Evolutionary conservation across 2,888 invertebrate species (phyloP), one percentile per base, ranked within the genome.

Genomic region (Fragum whitleyi): DNA sequence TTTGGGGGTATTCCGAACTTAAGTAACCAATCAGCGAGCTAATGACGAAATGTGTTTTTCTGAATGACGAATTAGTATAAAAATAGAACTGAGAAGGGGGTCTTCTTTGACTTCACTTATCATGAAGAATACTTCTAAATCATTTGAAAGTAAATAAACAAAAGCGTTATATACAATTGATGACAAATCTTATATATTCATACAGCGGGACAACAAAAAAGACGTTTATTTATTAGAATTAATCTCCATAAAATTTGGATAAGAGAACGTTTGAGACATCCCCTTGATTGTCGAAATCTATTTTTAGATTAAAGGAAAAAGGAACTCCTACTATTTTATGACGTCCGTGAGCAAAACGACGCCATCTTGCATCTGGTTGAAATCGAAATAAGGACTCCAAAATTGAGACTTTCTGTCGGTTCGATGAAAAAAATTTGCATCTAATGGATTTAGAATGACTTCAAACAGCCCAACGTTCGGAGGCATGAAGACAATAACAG

Each of bases 381-480:
- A 47, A 62, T 19, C 26, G 62, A 62, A 47, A 73, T 21, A n/a
- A 62, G 51, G 14, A 47, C 19, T n/a, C 6, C 0, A 51, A 51
- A 47, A 6, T 61, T 73, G 6, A 42, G 42, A 62, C 73, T 59
- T 42, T 59, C 36, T n/a, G 65, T 21, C 42, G 36, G 9, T 53
- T 55, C n/a, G 75, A 55, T 32, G 39, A 51, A 36, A n/a, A 23
- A 61, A 77, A 65, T 75, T 21, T 39, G 39, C 26, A 72, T 59
- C 61, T 62, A 51, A 57, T 32, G 36, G 70, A 55, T 70, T 55
- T 70, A 55, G n/a, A 70, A 70, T 70, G 70, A 70, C 55, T 36
- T 70, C 70, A 70, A 70, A 21, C 55, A 82, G 85, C 51, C 85
- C 85, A 75, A 78, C 82, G 26, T 80, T 74, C 74, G 80, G 75